Evolutionary conservation across 2,888 invertebrate species (phyloP), one percentile per base, ranked within the genome.

Genomic region (Hydropsyche betteni): DNA sequence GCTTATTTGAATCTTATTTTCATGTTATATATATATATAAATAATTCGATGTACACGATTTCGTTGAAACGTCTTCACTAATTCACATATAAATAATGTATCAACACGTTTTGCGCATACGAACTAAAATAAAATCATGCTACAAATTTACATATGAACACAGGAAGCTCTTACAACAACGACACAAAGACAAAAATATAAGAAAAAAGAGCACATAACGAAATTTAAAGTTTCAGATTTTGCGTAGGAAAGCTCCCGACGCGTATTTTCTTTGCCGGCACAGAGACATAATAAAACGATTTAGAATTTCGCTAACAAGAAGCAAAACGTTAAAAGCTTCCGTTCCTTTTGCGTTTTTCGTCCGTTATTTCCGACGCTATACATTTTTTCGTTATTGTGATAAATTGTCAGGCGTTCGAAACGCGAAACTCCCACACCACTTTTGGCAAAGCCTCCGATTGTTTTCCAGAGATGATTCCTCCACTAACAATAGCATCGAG

Each of bases 261-360:
- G 4, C 58, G 24, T 58, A 16, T 16, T 14, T 58, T 8, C 16
- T 16, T 24, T 16, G 10, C 44, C 7, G 7, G 44, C 44, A 10
- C 44, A 64, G 36, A 64, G 34, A 64, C 64, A 64, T 36, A 64
- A 64, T 64, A 64, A 64, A 64, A 64, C 64, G 64, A 64, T 64
- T 64, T 64, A 64, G 64, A 36, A 64, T 64, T 64, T 64, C 64
- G 36, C 33, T 36, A 64, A 64, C 64, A 36, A 64, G 64, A 64
- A 64, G 64, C 34, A 64, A 64, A 64, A 64, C 64, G 64, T 64
- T 64, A 64, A 64, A 64, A 64, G 64, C 64, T 64, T 64, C 64
- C 64, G 64, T 24, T 64, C 36, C n/a, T 36, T 64, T 34, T 64
- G n/a, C 64, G 64, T 64, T 64, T 64, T 64, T 64, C 6, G 55